A percentile compares a stretch with the other conserved stretches of the same genome.
Conservation (phyloP, 1,140 invertebrate genomes). For the Drosophila auraria region DNA sequence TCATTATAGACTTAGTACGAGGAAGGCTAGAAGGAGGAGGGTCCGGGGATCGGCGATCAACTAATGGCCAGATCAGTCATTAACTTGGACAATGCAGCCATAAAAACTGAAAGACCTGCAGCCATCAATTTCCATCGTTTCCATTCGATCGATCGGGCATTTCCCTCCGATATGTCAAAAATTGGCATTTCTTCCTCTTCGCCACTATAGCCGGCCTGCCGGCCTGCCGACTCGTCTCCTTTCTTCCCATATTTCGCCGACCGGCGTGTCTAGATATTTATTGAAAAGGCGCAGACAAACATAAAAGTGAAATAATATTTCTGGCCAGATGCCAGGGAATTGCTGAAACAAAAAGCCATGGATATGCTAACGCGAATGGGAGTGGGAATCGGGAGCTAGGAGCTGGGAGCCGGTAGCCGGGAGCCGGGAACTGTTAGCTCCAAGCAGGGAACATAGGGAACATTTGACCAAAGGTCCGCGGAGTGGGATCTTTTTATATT, state of each 20-base stretch:
- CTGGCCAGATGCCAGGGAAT: constrained; percentile 73
- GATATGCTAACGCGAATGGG: constrained; percentile 15
- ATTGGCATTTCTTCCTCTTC: constrained; percentile 53
- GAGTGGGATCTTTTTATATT: constrained; percentile 70
- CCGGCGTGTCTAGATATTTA: constrained; percentile 69
- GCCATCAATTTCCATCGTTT: constrained; percentile 41
- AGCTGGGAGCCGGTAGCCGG: neutral
- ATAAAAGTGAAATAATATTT: constrained; percentile 84
- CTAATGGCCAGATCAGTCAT: constrained; percentile 69
- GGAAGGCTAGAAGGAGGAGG: too few relatives aligned
- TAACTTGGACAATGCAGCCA: constrained; percentile 74
- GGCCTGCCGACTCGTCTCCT: neutral
- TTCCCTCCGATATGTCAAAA: constrained; percentile 71
- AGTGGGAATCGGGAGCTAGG: constrained; percentile 15
- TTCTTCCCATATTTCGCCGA: constrained; percentile 8
- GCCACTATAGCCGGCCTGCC: constrained; percentile 18
- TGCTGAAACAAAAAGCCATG: constrained; percentile 68
- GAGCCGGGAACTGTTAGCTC: neutral
- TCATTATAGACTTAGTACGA: constrained; percentile 18
- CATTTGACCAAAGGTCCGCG: constrained; percentile 24
- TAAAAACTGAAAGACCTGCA: constrained; percentile 68
- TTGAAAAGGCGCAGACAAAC: constrained; percentile 82
- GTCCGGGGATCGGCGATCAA: neutral
- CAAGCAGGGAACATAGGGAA: constrained; percentile 19
- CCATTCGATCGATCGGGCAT: constrained; percentile 47